phyloP scores from a whole-genome alignment of 1,140 invertebrate genomes.

The Scaptodrosophila lebanonensis region DNA sequence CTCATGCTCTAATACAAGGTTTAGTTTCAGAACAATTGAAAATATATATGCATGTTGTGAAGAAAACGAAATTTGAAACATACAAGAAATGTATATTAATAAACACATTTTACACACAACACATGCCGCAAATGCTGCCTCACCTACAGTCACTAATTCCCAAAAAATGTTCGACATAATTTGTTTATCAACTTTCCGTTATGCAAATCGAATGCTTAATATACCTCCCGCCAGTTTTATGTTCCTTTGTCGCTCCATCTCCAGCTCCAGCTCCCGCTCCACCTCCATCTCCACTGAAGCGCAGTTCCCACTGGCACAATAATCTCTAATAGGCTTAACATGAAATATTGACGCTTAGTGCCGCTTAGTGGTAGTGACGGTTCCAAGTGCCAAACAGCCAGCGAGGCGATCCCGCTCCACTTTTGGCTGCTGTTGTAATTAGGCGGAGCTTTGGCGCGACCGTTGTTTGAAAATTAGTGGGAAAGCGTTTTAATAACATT shows the following conservation, averaged over 20 bases:
- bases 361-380: conserved; percentile 66
- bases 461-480: conserved; percentile 54
- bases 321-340: conserved; percentile 72
- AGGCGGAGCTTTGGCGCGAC: neutral
- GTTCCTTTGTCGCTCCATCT: neutral
- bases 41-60: too few species aligned
- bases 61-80: too few species aligned
- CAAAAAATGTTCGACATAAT: too few species aligned
- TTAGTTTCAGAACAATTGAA: too few species aligned
- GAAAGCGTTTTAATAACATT: conserved; percentile 65
- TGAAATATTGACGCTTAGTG: conserved; percentile 73
- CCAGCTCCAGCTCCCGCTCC: neutral
- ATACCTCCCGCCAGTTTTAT: conserved; percentile 8
- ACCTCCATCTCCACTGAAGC: neutral
- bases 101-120: too few species aligned
- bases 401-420: conserved; percentile 18
- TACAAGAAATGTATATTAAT: too few species aligned
- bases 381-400: conserved; percentile 64
- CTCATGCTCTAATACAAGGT: too few species aligned
- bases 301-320: conserved; percentile 59
- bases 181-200: conserved; percentile 42
- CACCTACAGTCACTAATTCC: too few species aligned
- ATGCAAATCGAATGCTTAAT: conserved; percentile 53
- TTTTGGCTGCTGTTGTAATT: conserved; percentile 16
- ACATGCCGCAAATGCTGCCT: too few species aligned